phyloP scores from a whole-genome alignment of 2,888 invertebrate species.

The Antheraea yamamai region DNA sequence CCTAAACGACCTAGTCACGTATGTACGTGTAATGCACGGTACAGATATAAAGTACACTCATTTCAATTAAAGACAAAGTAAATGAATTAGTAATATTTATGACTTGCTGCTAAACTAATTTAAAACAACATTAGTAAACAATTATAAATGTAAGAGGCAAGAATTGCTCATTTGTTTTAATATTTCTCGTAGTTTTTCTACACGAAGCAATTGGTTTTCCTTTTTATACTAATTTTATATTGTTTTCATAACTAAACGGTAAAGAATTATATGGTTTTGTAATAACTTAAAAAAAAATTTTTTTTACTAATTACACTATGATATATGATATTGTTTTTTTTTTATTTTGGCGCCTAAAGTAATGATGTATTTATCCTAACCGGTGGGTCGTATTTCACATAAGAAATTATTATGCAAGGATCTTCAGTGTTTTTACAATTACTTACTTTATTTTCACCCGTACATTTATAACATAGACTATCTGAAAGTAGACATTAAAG shows the following conservation, averaged over 20 bases:
- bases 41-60: not conserved
- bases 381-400: not conserved
- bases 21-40: not conserved
- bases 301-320: not conserved
- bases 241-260: not conserved
- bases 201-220: not conserved
- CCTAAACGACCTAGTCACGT: no score
- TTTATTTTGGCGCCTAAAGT: not conserved
- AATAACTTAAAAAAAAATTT: not conserved
- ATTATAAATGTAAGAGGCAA: conserved; percentile 10
- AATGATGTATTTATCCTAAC: not conserved
- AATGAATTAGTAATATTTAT: conserved; percentile 14
- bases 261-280: not conserved
- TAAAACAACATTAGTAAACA: conserved; percentile 17
- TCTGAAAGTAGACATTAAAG: not conserved
- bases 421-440: not conserved
- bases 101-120: conserved; percentile 17
- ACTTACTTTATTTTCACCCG: not conserved
- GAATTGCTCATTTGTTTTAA: conserved; percentile 3
- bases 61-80: conserved; percentile 13
- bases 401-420: not conserved
- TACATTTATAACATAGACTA: not conserved
- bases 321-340: not conserved
- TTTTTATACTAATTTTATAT: not conserved
- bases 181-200: not conserved